phyloP scores from a whole-genome alignment of 2,113 vertebrate species.

The Calidris pugnax region DNA sequence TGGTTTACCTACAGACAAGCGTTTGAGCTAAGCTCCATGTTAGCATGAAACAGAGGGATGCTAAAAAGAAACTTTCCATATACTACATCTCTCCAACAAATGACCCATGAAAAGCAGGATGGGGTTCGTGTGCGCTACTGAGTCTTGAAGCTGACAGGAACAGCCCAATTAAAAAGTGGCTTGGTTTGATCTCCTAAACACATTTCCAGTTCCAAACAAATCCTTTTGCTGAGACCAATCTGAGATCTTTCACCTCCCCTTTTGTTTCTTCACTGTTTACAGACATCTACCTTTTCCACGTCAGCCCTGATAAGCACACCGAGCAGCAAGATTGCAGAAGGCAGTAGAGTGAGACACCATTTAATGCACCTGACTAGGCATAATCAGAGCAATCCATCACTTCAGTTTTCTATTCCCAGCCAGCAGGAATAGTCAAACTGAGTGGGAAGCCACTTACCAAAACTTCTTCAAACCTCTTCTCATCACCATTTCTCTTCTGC shows the following conservation, averaged over 20 bases:
- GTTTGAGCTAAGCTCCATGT: background rate
- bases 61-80: constrained; percentile 4
- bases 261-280: constrained; percentile 34
- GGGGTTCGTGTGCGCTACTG: rapidly evolving
- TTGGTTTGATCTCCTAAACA: background rate
- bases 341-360: constrained; percentile 38
- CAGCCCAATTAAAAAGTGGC: background rate
- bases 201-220: background rate
- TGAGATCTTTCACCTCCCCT: background rate
- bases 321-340: background rate
- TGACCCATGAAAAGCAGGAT: background rate
- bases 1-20: background rate
- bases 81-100: background rate
- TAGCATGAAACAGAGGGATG: background rate
- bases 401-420: constrained; percentile 9
- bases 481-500: background rate
- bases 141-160: background rate
- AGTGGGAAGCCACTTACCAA: background rate
- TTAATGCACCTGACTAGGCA: constrained; percentile 56
- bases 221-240: background rate
- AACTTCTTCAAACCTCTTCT: background rate
- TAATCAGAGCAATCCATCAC: constrained; percentile 61
- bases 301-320: background rate
- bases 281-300: background rate
- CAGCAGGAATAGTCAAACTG: background rate